A percentile compares a stretch with the other conserved stretches of the same genome.
phyloP scores from a whole-genome alignment of 1,140 invertebrate species.

The Bombus pyrosoma region DNA sequence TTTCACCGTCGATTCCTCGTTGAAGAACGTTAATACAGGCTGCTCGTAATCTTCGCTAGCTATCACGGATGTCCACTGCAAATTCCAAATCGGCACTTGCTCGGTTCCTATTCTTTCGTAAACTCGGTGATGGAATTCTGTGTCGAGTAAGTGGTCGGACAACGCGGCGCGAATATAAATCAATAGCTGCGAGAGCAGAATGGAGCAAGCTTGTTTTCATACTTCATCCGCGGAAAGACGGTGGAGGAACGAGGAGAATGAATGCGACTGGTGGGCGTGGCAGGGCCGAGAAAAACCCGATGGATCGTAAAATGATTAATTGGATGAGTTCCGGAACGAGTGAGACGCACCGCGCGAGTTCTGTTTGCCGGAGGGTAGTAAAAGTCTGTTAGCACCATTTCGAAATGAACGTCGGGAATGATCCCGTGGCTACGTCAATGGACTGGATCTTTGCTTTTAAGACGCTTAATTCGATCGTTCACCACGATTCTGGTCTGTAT shows the following conservation, averaged over 20 bases:
- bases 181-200: constrained; percentile 20
- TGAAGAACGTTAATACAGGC: neutral
- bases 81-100: neutral
- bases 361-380: constrained; percentile 63
- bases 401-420: constrained; percentile 26
- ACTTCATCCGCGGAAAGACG: constrained; percentile 30
- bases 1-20: too few relatives aligned
- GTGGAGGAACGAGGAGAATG: constrained; percentile 6
- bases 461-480: constrained; percentile 70
- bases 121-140: neutral
- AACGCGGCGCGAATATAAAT: constrained; percentile 48
- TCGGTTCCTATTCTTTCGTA: neutral
- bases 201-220: constrained; percentile 41
- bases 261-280: constrained; percentile 42
- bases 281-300: constrained; percentile 42
- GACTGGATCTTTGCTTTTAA: constrained; percentile 56
- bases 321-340: constrained; percentile 55
- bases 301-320: constrained; percentile 75
- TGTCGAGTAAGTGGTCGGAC: constrained; percentile 24
- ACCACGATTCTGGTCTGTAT: neutral
- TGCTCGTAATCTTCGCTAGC: neutral
- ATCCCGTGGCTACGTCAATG: neutral
- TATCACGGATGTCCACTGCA: too few relatives aligned
- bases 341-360: constrained; percentile 14
- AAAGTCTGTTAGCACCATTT: constrained; percentile 65